A percentile compares a stretch with the other conserved stretches of the same genome.
These are phyloP conservation scores for Sceloporus undulatus DNA, from an alignment of 2,113 vertebrate species.

Conservation along the genomic window DNA sequence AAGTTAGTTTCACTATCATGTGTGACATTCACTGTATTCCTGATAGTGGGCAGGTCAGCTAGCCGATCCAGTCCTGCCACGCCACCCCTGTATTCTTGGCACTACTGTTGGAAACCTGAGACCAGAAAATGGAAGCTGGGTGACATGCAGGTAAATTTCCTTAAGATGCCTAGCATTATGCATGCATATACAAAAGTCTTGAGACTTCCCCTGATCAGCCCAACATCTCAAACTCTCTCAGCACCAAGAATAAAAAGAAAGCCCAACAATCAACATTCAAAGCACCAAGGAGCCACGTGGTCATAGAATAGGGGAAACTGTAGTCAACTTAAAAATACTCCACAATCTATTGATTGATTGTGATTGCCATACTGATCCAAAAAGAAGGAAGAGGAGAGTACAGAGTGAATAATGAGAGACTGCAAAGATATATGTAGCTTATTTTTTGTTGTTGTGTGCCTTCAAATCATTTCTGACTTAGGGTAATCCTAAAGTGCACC, in stretches of 20 bases:
- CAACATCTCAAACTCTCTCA: not conserved
- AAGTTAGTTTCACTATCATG: not conserved
- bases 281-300: not conserved
- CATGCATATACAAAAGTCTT: not conserved
- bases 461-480: too few species aligned
- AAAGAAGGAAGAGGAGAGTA: not conserved
- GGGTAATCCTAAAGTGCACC: too few species aligned
- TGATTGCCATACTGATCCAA: not conserved
- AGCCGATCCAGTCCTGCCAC: not conserved
- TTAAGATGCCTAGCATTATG: not conserved
- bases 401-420: not conserved
- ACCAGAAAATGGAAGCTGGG: not conserved
- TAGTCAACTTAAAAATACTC: not conserved
- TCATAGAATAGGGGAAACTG: not conserved
- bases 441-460: not conserved
- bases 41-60: not conserved
- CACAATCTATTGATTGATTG: not conserved
- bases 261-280: not conserved
- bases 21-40: not conserved
- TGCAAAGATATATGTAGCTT: not conserved
- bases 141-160: not conserved
- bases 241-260: not conserved
- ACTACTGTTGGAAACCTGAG: not conserved
- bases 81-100: too few species aligned
- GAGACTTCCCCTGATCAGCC: not conserved